phyloP scores from a whole-genome alignment of 2,888 invertebrate genomes.

The Trisateles emortualis region DNA sequence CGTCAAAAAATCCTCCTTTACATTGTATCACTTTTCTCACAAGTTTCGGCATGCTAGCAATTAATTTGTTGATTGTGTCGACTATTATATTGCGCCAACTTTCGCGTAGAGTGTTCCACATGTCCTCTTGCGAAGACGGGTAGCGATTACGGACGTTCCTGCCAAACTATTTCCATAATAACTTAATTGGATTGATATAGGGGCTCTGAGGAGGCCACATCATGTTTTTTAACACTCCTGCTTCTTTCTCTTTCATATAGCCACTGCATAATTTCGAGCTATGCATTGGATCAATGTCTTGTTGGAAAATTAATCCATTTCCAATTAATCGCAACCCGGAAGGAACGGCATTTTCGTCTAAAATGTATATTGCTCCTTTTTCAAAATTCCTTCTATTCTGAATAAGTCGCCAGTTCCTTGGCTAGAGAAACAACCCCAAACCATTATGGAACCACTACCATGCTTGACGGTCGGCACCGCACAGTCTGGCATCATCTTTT shows the following conservation, averaged over 20 bases:
- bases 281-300: slow-evolving; percentile 17
- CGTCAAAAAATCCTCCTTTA: too few species aligned
- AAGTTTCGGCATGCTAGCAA: too few species aligned
- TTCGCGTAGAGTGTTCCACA: slow-evolving; percentile 1
- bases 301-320: slow-evolving; percentile 14
- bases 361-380: not conserved
- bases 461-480: not conserved
- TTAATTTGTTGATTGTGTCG: slow-evolving; percentile 8
- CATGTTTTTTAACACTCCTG: not conserved
- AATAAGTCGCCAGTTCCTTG: not conserved
- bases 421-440: not conserved
- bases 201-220: slow-evolving; percentile 2
- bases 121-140: slow-evolving; percentile 2
- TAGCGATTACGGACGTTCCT: slow-evolving; percentile 5
- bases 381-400: not conserved
- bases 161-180: slow-evolving; percentile 6
- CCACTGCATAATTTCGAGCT: slow-evolving; percentile 9
- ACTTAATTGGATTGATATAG: slow-evolving; percentile 1
- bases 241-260: not conserved
- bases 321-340: not conserved
- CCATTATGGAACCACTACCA: not conserved
- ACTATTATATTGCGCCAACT: slow-evolving; percentile 1
- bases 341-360: not conserved
- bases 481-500: not conserved
- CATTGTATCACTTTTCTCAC: too few species aligned